phyloP scores from a whole-genome alignment of 2,888 invertebrate species.

The Scaptomyza polygonia region DNA sequence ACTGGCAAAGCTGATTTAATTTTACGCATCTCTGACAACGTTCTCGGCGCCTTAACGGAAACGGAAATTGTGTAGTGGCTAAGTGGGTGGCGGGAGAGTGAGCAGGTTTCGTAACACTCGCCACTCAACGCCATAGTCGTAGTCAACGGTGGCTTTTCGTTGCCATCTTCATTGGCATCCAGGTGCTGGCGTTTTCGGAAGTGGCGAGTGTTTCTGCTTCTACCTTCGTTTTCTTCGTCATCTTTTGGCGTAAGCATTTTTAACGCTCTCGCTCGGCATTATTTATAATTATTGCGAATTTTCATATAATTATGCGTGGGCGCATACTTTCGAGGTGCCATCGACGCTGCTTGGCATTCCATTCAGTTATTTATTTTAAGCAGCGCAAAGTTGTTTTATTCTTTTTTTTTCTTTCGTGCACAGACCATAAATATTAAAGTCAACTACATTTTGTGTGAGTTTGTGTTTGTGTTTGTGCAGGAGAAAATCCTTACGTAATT shows the following conservation, averaged over 20 bases:
- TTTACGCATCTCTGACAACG: slow-evolving; percentile 40
- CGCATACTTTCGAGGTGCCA: slow-evolving; percentile 45
- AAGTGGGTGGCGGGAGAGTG: slow-evolving; percentile 27
- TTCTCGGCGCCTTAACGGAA: slow-evolving; percentile 47
- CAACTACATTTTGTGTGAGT: slow-evolving; percentile 49
- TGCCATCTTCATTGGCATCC: slow-evolving; percentile 13
- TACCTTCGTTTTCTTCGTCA: background rate
- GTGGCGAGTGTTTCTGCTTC: slow-evolving; percentile 54
- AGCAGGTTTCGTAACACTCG: slow-evolving; percentile 2
- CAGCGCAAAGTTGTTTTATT: slow-evolving; percentile 20
- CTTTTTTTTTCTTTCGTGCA: slow-evolving; percentile 24
- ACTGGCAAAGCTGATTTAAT: slow-evolving; percentile 52
- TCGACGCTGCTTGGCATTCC: slow-evolving; percentile 28
- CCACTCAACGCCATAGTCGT: slow-evolving; percentile 25
- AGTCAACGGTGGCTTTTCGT: slow-evolving; percentile 5
- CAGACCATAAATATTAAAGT: slow-evolving; percentile 74
- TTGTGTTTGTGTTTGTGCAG: slow-evolving; percentile 33
- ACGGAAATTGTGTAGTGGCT: slow-evolving; percentile 49
- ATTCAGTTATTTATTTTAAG: slow-evolving; percentile 68
- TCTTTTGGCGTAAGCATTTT: slow-evolving; percentile 41
- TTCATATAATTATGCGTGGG: slow-evolving; percentile 76
- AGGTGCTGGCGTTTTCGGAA: slow-evolving; percentile 58
- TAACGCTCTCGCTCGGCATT: slow-evolving; percentile 52
- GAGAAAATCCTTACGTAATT: slow-evolving; percentile 66
- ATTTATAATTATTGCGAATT: slow-evolving; percentile 78